Base-by-base conservation (phyloP, 2,888 invertebrate species). In the Agonopterix subpropinquella region DNA sequence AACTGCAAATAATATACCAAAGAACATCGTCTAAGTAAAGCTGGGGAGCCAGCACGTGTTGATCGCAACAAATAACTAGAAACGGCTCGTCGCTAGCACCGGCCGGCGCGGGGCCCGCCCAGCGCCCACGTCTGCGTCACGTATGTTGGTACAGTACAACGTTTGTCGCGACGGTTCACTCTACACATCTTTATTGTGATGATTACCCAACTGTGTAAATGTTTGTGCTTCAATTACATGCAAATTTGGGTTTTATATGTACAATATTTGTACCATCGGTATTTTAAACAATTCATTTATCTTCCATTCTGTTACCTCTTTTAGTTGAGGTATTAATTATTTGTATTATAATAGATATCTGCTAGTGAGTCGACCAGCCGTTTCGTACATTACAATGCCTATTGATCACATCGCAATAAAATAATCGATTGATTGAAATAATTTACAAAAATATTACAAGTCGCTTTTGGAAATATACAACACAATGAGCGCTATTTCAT, bases 1-100 rank as follows among this genome's bases (percentile, higher is more conserved):
- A 70, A 79, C 77, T 80, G 83, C 84, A 87, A 86, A 82, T 80
- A 73, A 84, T 80, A 83, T 79, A 84, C 73, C 78, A 75, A 78
- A 78, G 73, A 80, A 77, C 71, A 73, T 70, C 70, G 73, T 73
- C 71, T 77, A 77, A 73, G 67, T 77, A 71, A 70, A 72, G 70
- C 77, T 77, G 77, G 73, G 59, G 63, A 61, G 57, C 75, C 75
- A 77, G 77, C 72, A 58, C 65, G 68, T 59, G 67, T 79, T 76
- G 73, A 77, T 72, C 75, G 73, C 68, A 69, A 73, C 67, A 67
- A 58, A 65, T 60, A 56, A 59, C 56, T 66, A 61, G 71, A 77
- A 75, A 82, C 79, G 78, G 77, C 77, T 71, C 41, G 42, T 44
- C 47, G 11, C 28, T 10, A 36, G 15, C 18, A 43, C 11, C 15